These are phyloP conservation scores for Paradisaea rubra DNA, from an alignment of 2,113 vertebrate genomes.

Conservation along the genomic window DNA sequence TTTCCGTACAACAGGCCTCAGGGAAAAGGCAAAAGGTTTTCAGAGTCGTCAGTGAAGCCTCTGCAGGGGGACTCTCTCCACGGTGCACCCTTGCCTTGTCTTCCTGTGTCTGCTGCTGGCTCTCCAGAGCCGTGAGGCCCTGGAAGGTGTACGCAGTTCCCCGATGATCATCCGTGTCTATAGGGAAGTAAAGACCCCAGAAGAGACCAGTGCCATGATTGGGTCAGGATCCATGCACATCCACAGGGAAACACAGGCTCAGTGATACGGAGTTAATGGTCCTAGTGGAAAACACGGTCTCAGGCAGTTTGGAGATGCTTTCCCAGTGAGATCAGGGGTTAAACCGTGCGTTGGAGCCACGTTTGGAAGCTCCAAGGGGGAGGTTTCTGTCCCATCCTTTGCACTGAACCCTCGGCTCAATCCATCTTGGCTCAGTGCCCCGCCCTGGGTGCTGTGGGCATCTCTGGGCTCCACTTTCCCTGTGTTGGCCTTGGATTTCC, in stretches of 20 bases:
- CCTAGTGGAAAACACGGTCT: not conserved
- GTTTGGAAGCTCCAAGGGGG: not conserved
- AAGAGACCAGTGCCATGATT: not conserved
- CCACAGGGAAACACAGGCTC: not conserved
- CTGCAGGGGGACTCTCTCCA: not conserved
- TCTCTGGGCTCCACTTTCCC: not conserved
- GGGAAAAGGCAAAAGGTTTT: not conserved
- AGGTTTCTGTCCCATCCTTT: not conserved
- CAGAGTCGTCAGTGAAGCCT: not conserved
- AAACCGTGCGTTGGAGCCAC: accelerated
- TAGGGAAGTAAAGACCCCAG: not conserved
- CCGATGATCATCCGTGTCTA: not conserved
- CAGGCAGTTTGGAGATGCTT: not conserved
- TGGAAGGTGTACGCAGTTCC: not conserved
- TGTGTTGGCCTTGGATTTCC: not conserved
- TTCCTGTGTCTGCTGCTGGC: not conserved
- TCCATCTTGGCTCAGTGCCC: no score
- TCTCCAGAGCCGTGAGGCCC: not conserved
- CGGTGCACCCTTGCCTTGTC: accelerated
- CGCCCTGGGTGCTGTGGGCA: accelerated
- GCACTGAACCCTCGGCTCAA: not conserved
- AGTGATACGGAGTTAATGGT: accelerated
- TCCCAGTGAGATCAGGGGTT: not conserved
- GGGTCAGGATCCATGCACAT: not conserved
- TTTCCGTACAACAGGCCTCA: not conserved